phyloP scores from a whole-genome alignment of 2,888 invertebrate species.

The Clistopyga incitator region DNA sequence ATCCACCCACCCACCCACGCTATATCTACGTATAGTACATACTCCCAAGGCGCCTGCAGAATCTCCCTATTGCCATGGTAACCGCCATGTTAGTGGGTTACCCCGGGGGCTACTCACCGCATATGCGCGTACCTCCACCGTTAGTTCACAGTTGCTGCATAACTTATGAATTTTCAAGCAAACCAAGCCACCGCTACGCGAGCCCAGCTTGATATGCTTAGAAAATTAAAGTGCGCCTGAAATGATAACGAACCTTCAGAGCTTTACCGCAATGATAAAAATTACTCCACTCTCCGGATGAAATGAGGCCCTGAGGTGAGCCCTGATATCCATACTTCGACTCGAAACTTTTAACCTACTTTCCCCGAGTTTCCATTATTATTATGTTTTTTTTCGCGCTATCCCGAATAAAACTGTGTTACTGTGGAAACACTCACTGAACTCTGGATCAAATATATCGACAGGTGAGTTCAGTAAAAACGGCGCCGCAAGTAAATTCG shows the following conservation, averaged over 20 bases:
- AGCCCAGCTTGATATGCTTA: constrained; percentile 24
- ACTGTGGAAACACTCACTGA: too few relatives aligned
- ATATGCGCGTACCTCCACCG: constrained; percentile 39
- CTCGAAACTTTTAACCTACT: too few relatives aligned
- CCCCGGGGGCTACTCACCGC: constrained; percentile 54
- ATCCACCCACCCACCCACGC: background rate
- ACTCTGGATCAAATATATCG: too few relatives aligned
- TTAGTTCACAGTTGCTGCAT: constrained; percentile 51
- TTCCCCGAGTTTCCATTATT: too few relatives aligned
- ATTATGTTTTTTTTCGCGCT: too few relatives aligned
- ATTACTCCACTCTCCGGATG: background rate
- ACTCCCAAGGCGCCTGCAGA: constrained; percentile 44
- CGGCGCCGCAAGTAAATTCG: too few relatives aligned
- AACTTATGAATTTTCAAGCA: constrained; percentile 58
- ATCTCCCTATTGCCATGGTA: constrained; percentile 65
- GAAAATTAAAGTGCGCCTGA: constrained; percentile 19
- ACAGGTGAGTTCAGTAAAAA: too few relatives aligned
- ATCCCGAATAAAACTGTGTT: too few relatives aligned
- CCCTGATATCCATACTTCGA: too few relatives aligned
- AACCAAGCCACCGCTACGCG: constrained; percentile 13
- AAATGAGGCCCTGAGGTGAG: background rate
- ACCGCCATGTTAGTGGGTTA: constrained; percentile 61
- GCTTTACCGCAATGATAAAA: background rate
- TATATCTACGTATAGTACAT: constrained; percentile 17
- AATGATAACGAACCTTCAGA: constrained; percentile 23